Evolutionary conservation across 1,140 invertebrate genomes (phyloP), one percentile per base, ranked within the genome.

Genomic region (Lysiphlebus fabarum): DNA sequence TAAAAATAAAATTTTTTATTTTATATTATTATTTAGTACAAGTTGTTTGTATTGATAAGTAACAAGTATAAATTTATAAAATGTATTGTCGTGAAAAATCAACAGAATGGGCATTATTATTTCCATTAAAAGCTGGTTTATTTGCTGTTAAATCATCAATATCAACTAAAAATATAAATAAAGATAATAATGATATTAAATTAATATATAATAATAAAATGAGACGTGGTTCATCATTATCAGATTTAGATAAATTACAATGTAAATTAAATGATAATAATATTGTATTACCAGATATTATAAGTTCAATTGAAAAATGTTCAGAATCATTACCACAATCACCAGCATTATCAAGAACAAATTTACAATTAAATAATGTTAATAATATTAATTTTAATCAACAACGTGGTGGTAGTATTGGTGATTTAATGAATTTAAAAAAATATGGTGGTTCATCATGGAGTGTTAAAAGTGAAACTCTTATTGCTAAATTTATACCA

Each of bases 391-490:
- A 77, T 2, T 26, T 26, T 26, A 26, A 26, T 26, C 17, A 26
- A 26, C 81, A 82, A 43, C 80, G 83, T 2, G 77, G 82, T 5
- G 86, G 86, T 3, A 90, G 87, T 61, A 88, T 90, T 42, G 88
- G 88, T 6, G 88, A 90, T 72, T 72, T 90, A 64, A 90, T 90
- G 88, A 90, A 90, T 70, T 66, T 84, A 64, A 86, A 86, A 68
- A 85, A 83, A 65, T 90, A 87, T 65, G 86, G 85, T 53, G 85
- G 84, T 14, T 87, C 86, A 65, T 84, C 80, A 62, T 87, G 83
- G 82, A 86, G 84, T 65, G 81, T 88, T 2, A 74, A 82, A 59
- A 86, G 74, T 77, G 84, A 88, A 67, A 84, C 84, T 37, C 72
- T 88, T 56, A 83, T 90, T 11, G 86, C 88, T 4, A 81, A 83